phyloP scores from a whole-genome alignment of 1,140 invertebrate genomes.

The Solenopsis fugax region DNA sequence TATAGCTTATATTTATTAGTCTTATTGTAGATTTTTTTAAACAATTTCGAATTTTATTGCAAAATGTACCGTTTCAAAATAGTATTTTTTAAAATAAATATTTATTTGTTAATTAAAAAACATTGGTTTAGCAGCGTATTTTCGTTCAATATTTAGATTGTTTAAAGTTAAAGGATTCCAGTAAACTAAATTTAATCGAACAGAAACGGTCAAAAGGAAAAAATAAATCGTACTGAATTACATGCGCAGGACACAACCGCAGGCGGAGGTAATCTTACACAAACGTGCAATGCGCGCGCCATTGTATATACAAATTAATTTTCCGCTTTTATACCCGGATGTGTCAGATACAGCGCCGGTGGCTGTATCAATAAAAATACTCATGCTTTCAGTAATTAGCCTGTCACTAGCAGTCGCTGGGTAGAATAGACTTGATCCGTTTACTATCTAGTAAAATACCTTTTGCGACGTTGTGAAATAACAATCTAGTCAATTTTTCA shows the following conservation, averaged over 20 bases:
- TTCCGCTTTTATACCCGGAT: constrained; percentile 51
- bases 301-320: constrained; percentile 36
- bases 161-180: constrained; percentile 31
- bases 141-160: not conserved
- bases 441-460: constrained; percentile 56
- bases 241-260: not conserved
- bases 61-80: not conserved
- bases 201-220: constrained; percentile 6
- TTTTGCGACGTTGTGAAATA: constrained; percentile 53
- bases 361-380: constrained; percentile 65
- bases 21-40: not conserved
- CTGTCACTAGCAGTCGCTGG: constrained; percentile 49
- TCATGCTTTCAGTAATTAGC: constrained; percentile 60
- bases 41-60: not conserved
- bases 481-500: constrained; percentile 60
- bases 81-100: not conserved
- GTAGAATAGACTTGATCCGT: constrained; percentile 56
- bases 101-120: constrained; percentile 11
- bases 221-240: not conserved
- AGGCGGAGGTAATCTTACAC: constrained; percentile 2
- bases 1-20: not conserved
- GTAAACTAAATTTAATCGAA: constrained; percentile 34
- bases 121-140: not conserved
- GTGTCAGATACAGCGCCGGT: constrained; percentile 48
- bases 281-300: not conserved